phyloP scores from a whole-genome alignment of 23 tunicate species.

The Phallusia fumigata region DNA sequence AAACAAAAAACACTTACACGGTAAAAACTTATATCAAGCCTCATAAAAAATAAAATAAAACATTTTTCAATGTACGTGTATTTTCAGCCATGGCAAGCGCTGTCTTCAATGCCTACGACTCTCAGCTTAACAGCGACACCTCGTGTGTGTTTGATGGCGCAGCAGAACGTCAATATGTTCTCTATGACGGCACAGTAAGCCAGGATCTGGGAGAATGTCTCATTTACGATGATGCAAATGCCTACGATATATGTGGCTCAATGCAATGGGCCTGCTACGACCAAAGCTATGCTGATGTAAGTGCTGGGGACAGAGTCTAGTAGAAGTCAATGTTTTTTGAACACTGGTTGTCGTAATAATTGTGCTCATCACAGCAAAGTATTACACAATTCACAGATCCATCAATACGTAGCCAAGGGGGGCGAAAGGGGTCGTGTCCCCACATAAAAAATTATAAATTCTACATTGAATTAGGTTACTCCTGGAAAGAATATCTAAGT shows the following conservation, averaged over 20 bases:
- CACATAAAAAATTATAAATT: no score
- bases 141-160: slow-evolving; percentile 93
- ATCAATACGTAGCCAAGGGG: no score
- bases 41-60: no score
- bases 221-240: slow-evolving; percentile 47
- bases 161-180: slow-evolving; percentile 53
- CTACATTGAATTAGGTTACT: no score
- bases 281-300: slow-evolving; percentile 84
- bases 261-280: slow-evolving; percentile 86
- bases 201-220: slow-evolving; percentile 28
- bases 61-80: neutral
- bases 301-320: neutral
- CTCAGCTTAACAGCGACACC: slow-evolving; percentile 35
- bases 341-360: no score
- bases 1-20: no score
- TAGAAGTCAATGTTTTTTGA: neutral
- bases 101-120: slow-evolving; percentile 77
- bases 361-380: no score
- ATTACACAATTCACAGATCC: no score
- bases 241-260: slow-evolving; percentile 70
- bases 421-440: no score
- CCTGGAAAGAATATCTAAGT: no score
- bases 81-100: slow-evolving; percentile 68
- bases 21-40: no score
- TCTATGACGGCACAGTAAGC: slow-evolving; percentile 39